A percentile compares a stretch with the other conserved stretches of the same genome.
phyloP scores from a whole-genome alignment of 2,113 vertebrate species.

The Phyllostomus discolor region DNA sequence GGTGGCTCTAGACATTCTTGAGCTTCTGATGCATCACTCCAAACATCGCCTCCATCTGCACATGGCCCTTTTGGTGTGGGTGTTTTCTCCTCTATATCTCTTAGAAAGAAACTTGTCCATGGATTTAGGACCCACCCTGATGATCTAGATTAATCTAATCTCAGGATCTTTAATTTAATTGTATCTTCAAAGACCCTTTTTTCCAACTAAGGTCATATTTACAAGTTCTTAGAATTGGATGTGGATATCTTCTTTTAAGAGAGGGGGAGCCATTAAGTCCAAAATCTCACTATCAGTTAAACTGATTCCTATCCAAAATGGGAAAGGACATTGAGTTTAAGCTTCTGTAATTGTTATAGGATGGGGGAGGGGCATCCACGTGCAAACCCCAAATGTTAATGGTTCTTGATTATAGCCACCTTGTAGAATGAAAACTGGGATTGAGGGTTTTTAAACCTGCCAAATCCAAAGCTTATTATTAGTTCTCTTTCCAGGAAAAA shows the following conservation, averaged over 20 bases:
- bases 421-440: not conserved
- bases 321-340: not conserved
- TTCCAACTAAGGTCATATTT: not conserved
- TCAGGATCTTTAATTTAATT: not conserved
- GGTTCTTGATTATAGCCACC: not conserved
- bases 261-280: too few species aligned
- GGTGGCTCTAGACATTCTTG: not conserved
- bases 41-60: accelerated
- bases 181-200: not conserved
- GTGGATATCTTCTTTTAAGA: too few species aligned
- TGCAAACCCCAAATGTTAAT: not conserved
- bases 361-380: not conserved
- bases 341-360: not conserved
- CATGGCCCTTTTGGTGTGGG: not conserved
- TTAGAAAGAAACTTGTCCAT: not conserved
- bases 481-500: not conserved
- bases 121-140: too few species aligned
- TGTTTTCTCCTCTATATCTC: not conserved
- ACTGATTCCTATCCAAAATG: not conserved
- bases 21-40: not conserved
- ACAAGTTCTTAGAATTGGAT: not conserved
- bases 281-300: not conserved
- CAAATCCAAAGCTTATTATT: not conserved
- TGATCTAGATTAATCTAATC: too few species aligned
- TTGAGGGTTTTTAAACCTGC: not conserved